A percentile compares a stretch with the other conserved stretches of the same genome.
These are phyloP conservation scores for Florisuga fusca DNA, from an alignment of 2,797 vertebrate genomes.

Conservation along the genomic window DNA sequence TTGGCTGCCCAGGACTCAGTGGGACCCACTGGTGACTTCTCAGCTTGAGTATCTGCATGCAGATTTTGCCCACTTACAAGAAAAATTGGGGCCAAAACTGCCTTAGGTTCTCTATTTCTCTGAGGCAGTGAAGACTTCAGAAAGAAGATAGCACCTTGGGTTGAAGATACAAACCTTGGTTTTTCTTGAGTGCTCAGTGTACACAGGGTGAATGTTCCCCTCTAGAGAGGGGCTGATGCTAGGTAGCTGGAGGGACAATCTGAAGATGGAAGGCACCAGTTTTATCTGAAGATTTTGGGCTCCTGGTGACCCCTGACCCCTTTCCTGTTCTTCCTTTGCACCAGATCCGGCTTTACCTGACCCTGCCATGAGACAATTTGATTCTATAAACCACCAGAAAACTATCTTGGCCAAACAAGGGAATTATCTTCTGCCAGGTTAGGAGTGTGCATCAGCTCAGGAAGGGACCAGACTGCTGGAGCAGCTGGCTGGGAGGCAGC, in stretches of 20 bases:
- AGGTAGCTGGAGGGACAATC: background rate
- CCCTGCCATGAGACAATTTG: background rate
- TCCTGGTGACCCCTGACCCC: background rate
- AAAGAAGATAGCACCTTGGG: fast-evolving
- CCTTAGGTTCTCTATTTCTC: background rate
- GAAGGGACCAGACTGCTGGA: too few relatives aligned
- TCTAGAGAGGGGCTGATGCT: background rate
- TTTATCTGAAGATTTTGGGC: background rate
- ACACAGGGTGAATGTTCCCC: background rate
- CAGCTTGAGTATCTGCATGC: fast-evolving
- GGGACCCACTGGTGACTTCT: background rate
- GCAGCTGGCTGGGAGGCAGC: too few relatives aligned
- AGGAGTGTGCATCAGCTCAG: background rate
- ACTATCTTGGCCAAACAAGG: background rate
- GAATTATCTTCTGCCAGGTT: background rate
- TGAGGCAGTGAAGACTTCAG: background rate
- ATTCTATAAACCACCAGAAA: background rate
- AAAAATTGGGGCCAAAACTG: background rate
- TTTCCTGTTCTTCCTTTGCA: background rate
- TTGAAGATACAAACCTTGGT: background rate
- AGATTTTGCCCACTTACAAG: background rate
- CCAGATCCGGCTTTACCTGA: background rate
- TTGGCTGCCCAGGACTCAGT: background rate
- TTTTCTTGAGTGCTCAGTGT: background rate
- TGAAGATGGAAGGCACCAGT: background rate